Conservation (phyloP, 2,888 invertebrate genomes). For the Toxonevra muliebris region DNA sequence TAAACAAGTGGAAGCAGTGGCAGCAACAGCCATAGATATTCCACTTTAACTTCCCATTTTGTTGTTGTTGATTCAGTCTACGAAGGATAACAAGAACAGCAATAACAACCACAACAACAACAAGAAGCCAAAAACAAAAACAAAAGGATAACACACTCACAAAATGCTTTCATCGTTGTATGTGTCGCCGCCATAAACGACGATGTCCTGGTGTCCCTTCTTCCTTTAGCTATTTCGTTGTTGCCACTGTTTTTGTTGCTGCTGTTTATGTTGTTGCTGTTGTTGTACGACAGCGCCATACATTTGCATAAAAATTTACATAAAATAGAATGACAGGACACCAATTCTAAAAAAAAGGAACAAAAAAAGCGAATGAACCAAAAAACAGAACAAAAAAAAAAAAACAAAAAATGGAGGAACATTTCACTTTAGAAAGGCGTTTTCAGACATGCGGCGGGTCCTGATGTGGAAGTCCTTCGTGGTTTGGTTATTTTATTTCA, state of each 20-base stretch:
- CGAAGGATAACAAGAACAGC: not conserved
- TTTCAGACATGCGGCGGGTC: too few species aligned
- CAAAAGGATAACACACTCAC: not conserved
- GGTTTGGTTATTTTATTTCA: too few species aligned
- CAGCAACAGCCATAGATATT: not conserved
- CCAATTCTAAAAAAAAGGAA: not conserved
- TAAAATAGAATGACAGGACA: conserved; percentile 48
- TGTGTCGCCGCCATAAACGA: too few species aligned
- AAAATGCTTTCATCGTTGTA: too few species aligned
- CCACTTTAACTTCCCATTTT: not conserved
- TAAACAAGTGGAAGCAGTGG: too few species aligned
- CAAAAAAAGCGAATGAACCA: too few species aligned
- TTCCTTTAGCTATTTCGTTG: not conserved
- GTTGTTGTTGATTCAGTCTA: not conserved
- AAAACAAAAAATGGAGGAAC: too few species aligned
- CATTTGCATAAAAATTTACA: conserved; percentile 55
- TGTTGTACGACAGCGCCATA: not conserved
- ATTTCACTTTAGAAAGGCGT: too few species aligned
- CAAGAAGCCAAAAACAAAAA: not conserved
- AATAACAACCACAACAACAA: conserved; percentile 1
- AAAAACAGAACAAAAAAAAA: too few species aligned
- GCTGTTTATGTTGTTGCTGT: not conserved
- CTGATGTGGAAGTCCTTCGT: too few species aligned
- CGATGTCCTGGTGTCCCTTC: not conserved
- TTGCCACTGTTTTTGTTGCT: conserved; percentile 27